These are phyloP conservation scores for Scophthalmus maximus DNA, from an alignment of 2,113 vertebrate species.

Conservation along the genomic window DNA sequence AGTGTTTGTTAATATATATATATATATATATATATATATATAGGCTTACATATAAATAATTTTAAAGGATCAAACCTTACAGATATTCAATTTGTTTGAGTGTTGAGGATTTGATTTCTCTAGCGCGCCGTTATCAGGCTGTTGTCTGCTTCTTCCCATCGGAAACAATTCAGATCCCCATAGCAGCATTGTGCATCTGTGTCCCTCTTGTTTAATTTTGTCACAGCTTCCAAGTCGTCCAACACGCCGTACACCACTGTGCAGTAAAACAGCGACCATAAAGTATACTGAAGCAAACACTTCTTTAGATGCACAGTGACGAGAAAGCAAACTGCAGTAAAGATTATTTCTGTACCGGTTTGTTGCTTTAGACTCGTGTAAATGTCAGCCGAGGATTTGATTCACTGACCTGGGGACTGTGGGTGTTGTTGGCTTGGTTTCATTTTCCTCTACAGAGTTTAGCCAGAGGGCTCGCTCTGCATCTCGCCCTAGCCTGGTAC, in stretches of 20 bases:
- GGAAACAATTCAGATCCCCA: conserved; percentile 13
- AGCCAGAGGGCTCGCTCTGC: conserved; percentile 56
- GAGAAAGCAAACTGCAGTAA: conserved; percentile 40
- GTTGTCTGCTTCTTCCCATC: conserved; percentile 9
- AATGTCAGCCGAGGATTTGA: conserved; percentile 58
- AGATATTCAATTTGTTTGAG: not conserved
- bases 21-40: no score
- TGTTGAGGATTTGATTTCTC: not conserved
- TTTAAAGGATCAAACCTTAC: no score
- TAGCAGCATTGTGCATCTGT: conserved; percentile 12
- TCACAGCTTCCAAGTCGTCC: conserved; percentile 36
- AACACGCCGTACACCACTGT: not conserved
- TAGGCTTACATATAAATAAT: no score
- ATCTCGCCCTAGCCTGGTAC: conserved; percentile 27
- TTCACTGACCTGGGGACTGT: conserved; percentile 28
- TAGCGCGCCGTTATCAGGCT: not conserved
- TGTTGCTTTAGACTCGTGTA: conserved; percentile 43
- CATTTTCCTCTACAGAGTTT: conserved; percentile 55
- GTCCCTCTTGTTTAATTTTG: conserved; percentile 40
- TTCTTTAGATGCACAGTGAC: conserved; percentile 4
- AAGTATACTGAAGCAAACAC: conserved; percentile 41
- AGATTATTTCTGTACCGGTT: conserved; percentile 27
- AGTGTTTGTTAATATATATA: no score
- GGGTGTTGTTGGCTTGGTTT: conserved; percentile 46
- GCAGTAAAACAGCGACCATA: conserved; percentile 17